Conservation (phyloP, 2,113 vertebrate genomes). For the Pristiophorus japonicus region DNA sequence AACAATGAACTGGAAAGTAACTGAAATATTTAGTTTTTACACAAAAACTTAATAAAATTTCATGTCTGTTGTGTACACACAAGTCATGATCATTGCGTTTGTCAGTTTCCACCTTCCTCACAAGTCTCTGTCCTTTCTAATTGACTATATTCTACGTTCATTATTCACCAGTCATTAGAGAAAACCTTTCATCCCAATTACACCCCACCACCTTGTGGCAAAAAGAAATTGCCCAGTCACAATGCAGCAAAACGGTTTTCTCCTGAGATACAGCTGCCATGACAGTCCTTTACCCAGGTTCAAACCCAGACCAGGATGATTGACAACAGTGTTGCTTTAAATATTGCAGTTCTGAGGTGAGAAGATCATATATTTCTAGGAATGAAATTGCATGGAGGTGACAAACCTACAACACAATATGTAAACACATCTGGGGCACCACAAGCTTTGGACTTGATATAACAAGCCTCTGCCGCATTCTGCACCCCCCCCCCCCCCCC, state of each 20-base stretch:
- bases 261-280: neutral
- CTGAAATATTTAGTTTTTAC: neutral
- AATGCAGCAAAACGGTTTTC: neutral
- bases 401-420: neutral
- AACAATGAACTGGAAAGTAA: neutral
- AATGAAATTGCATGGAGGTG: neutral
- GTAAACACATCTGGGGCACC: neutral
- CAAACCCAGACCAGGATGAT: too few relatives aligned
- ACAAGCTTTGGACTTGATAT: neutral
- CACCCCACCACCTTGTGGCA: neutral
- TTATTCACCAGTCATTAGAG: neutral
- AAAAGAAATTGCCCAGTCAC: neutral
- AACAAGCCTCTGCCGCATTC: neutral
- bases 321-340: neutral
- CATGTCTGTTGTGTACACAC: neutral
- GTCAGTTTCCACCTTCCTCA: neutral
- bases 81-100: neutral
- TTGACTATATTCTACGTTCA: neutral
- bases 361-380: neutral
- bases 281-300: neutral
- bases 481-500: too few relatives aligned
- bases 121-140: neutral
- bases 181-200: neutral
- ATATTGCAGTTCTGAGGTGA: neutral
- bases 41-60: neutral